Conservation (phyloP, 1,140 invertebrate genomes). For the Danaus melanippus region DNA sequence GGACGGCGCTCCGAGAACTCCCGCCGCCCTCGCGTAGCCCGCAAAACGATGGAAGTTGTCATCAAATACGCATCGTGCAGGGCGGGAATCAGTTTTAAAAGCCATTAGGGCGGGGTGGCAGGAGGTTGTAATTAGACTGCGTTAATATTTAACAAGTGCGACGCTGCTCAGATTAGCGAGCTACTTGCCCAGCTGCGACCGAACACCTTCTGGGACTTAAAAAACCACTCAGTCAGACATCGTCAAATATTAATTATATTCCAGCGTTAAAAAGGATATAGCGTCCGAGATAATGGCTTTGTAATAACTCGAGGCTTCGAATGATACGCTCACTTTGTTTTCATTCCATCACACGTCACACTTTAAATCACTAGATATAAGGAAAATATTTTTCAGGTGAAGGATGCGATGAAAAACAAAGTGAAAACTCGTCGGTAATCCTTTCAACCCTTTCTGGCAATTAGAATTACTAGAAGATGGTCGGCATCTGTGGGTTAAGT, state of each 20-base stretch:
- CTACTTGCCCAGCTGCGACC: conserved; percentile 46
- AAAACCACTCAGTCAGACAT: conserved; percentile 55
- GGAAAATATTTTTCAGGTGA: conserved; percentile 21
- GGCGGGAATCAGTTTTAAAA: conserved; percentile 71
- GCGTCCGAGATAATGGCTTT: conserved; percentile 50
- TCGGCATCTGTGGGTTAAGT: conserved; percentile 57
- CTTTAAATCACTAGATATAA: conserved; percentile 8
- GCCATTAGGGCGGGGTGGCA: conserved; percentile 59
- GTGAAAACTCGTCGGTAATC: conserved; percentile 33
- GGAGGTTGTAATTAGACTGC: conserved; percentile 64
- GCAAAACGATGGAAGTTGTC: conserved; percentile 57
- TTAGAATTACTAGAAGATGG: conserved; percentile 63
- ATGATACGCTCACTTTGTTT: conserved; percentile 21
- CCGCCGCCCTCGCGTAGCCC: conserved; percentile 25
- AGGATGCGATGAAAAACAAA: conserved; percentile 27
- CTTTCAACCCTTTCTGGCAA: conserved; percentile 55
- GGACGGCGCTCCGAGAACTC: conserved; percentile 27
- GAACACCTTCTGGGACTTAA: conserved; percentile 51
- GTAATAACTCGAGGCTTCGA: conserved; percentile 25
- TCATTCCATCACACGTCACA: conserved; percentile 23
- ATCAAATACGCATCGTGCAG: conserved; percentile 69
- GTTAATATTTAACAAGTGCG: conserved; percentile 71
- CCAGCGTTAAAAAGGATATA: conserved; percentile 38
- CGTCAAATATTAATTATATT: conserved; percentile 64
- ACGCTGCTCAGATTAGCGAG: conserved; percentile 58